Evolutionary conservation across 2,113 vertebrate species (phyloP).

Genomic region (Rana temporaria): DNA sequence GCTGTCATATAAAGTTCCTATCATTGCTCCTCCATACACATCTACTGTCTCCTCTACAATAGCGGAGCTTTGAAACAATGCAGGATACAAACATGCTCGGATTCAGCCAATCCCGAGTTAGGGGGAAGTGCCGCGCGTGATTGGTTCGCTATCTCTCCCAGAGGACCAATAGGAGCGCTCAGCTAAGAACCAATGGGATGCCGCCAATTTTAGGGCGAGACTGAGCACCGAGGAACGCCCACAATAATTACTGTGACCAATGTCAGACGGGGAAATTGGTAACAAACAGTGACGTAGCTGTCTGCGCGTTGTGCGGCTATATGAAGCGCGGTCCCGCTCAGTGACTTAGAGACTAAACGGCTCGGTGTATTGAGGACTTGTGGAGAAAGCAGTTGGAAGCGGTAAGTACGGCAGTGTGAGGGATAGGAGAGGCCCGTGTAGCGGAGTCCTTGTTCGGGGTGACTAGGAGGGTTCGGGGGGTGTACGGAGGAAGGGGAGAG

Average conservation of each 20-base stretch:
- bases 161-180: conserved; percentile 67
- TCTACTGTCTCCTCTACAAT: conserved; percentile 59
- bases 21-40: neutral
- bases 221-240: neutral
- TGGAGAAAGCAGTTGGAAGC: too few species aligned
- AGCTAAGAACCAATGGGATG: conserved; percentile 78
- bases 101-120: conserved; percentile 72
- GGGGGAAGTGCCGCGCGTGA: conserved; percentile 40
- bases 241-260: neutral
- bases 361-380: too few species aligned
- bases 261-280: neutral
- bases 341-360: neutral
- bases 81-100: conserved; percentile 79
- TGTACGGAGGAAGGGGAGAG: too few species aligned
- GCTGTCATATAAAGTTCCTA: too few species aligned
- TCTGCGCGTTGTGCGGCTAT: conserved; percentile 1
- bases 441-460: too few species aligned
- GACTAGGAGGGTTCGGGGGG: too few species aligned
- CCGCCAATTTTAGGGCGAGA: neutral
- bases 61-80: conserved; percentile 79
- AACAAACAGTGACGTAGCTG: conserved; percentile 18
- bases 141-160: conserved; percentile 66
- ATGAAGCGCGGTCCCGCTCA: neutral
- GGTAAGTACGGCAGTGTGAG: neutral
- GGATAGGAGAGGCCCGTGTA: too few species aligned